Conservation (phyloP, 1,140 invertebrate genomes). For the Diorhabda sublineata region DNA sequence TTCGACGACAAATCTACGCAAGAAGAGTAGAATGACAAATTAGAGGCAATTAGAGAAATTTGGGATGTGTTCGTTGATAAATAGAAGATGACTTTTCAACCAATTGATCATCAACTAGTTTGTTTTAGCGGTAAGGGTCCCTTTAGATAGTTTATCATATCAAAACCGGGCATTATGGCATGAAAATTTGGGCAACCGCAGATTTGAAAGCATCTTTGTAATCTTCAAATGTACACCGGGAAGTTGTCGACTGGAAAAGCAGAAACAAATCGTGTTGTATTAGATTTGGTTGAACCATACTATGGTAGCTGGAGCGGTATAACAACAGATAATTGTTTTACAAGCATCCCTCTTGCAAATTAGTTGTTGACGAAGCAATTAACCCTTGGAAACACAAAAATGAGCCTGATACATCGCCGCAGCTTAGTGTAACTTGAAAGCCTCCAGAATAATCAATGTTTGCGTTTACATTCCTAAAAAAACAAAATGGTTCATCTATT, state of each 20-base stretch:
- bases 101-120: neutral
- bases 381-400: constrained; percentile 34
- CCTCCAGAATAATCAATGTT: constrained; percentile 29
- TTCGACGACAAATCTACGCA: too few relatives aligned
- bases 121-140: neutral
- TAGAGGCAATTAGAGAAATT: too few relatives aligned
- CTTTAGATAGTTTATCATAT: neutral
- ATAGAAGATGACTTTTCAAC: too few relatives aligned
- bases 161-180: neutral
- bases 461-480: constrained; percentile 37
- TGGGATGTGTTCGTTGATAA: too few relatives aligned
- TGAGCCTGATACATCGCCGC: constrained; percentile 3
- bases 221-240: too few relatives aligned
- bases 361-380: constrained; percentile 35
- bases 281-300: too few relatives aligned
- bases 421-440: constrained; percentile 2
- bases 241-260: too few relatives aligned
- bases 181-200: too few relatives aligned
- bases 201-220: too few relatives aligned
- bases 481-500: constrained; percentile 34
- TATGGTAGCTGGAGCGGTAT: constrained; percentile 8
- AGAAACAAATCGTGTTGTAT: too few relatives aligned
- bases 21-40: too few relatives aligned
- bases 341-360: constrained; percentile 25
- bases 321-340: constrained; percentile 27